phyloP scores from a whole-genome alignment of 2,113 vertebrate genomes.

The Leucosticte australis region DNA sequence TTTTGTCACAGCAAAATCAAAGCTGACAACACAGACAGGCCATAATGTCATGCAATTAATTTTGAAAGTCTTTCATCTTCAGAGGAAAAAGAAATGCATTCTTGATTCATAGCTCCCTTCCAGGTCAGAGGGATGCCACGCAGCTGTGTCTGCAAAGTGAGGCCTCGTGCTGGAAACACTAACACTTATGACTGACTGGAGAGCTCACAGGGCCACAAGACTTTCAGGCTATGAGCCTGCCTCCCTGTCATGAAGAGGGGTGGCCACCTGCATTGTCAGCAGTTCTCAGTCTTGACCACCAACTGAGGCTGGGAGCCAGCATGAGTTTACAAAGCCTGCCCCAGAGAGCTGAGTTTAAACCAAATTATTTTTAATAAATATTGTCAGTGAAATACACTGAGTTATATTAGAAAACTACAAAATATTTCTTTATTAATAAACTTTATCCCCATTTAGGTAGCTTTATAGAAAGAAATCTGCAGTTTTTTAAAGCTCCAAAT shows the following conservation, averaged over 20 bases:
- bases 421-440: background rate
- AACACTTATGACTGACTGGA: rapidly evolving
- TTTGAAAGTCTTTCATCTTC: slow-evolving; percentile 15
- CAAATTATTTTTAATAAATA: background rate
- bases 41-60: slow-evolving; percentile 22
- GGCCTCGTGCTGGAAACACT: background rate
- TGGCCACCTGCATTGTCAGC: background rate
- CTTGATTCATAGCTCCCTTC: background rate
- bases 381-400: background rate
- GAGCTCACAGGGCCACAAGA: background rate
- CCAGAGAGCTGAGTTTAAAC: background rate
- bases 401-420: background rate
- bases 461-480: background rate
- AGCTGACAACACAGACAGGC: slow-evolving; percentile 35
- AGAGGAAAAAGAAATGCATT: background rate
- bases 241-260: background rate
- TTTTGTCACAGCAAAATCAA: slow-evolving; percentile 25
- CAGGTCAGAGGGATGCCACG: background rate
- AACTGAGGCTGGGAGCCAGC: background rate
- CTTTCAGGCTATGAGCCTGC: rapidly evolving
- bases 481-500: background rate
- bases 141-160: background rate
- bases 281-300: background rate
- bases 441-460: too few species aligned
- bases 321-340: background rate